phyloP scores from a whole-genome alignment of 1,140 invertebrate species.

The Drosophila baimaii region DNA sequence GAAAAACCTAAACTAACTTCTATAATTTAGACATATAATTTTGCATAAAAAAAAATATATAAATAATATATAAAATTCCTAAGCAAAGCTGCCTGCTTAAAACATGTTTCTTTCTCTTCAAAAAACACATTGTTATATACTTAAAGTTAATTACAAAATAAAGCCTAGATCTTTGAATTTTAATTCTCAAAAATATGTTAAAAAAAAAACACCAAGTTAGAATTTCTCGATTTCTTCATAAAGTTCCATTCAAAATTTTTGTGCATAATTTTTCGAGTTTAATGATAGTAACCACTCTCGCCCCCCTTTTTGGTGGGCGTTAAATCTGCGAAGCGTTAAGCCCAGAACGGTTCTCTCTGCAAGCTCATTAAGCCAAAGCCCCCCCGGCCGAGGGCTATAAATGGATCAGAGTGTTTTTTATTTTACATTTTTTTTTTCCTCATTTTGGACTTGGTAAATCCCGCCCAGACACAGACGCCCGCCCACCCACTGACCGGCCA shows the following conservation, averaged over 20 bases:
- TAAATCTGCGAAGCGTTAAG: conserved; percentile 43
- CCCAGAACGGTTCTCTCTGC: conserved; percentile 39
- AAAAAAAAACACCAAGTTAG: too few relatives aligned
- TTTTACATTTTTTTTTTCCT: neutral
- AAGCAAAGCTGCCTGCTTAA: too few relatives aligned
- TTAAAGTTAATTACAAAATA: too few relatives aligned
- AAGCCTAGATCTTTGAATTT: too few relatives aligned
- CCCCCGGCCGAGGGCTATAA: conserved; percentile 12
- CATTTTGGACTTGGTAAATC: neutral
- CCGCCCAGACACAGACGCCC: conserved; percentile 5
- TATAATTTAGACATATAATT: too few relatives aligned
- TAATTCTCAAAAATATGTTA: neutral
- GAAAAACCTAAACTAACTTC: neutral
- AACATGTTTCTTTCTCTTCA: neutral
- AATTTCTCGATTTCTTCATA: neutral
- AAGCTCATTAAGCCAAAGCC: conserved; percentile 34
- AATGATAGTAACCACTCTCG: conserved; percentile 2
- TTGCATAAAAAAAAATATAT: too few relatives aligned
- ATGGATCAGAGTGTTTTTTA: conserved; percentile 16
- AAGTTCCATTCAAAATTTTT: neutral
- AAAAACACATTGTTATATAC: too few relatives aligned
- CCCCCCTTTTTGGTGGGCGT: conserved; percentile 20
- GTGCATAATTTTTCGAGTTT: neutral
- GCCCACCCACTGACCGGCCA: conserved; percentile 5
- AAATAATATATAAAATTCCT: too few relatives aligned